These are phyloP conservation scores for Sinhomidia bicolor DNA, from an alignment of 2,888 invertebrate genomes.

Conservation along the genomic window DNA sequence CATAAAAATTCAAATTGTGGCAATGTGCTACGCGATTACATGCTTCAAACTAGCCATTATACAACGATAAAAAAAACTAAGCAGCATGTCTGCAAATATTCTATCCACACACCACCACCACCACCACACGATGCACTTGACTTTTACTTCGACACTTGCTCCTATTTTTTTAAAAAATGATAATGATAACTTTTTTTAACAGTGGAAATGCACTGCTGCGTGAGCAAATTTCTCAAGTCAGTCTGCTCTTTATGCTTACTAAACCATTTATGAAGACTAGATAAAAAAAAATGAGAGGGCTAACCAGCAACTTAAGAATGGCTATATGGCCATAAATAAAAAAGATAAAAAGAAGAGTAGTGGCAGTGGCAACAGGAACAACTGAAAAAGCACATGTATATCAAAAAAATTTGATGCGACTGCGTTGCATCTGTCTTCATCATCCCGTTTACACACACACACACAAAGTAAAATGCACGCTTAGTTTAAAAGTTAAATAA, in stretches of 20 bases:
- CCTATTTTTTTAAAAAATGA: neutral
- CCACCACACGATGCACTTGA: neutral
- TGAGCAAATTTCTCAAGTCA: neutral
- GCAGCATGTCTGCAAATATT: neutral
- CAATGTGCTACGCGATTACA: neutral
- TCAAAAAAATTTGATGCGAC: neutral
- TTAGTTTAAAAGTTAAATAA: neutral
- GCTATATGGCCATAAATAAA: neutral
- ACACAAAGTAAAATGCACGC: neutral
- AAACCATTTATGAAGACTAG: no score
- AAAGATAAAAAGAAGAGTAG: neutral
- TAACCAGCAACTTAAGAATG: no score
- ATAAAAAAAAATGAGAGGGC: no score
- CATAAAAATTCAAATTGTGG: neutral
- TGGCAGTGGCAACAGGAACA: no score
- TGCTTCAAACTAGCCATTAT: neutral
- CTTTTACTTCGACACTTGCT: neutral
- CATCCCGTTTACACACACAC: neutral
- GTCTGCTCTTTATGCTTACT: neutral
- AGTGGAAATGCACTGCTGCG: no score
- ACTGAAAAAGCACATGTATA: neutral
- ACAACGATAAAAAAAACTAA: no score
- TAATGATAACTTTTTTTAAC: no score
- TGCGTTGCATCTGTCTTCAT: conserved; percentile 17
- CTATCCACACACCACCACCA: neutral